Evolutionary conservation across 1,140 invertebrate genomes (phyloP), one percentile per base, ranked within the genome.

Genomic region (Drosophila bipectinata): DNA sequence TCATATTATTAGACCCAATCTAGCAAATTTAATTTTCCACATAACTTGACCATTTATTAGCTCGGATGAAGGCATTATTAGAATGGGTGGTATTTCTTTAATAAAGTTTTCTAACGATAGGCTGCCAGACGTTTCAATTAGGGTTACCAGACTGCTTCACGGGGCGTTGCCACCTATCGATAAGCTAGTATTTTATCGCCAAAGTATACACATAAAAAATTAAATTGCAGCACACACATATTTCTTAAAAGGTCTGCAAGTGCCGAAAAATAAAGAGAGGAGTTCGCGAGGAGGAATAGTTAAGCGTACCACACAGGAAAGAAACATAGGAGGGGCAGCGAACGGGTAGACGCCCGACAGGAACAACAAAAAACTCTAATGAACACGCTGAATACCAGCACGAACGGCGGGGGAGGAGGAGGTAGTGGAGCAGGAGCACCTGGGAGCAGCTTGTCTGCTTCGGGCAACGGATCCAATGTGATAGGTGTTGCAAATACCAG

Each of bases 151-250:
- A 37, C 34, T 12, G 2, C 3, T 3, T 3, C 4, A n/a, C 4
- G 10, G 34, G 34, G 34, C 34, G 10, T 12, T 37, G 12, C 34
- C 34, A 37, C 10, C 41, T 44, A 44, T 44, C 41, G 41, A 44
- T 44, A 44, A 18, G 5, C 14, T 44, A 18, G 14, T 44, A 44
- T 44, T 44, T 44, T 44, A 44, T 44, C 41, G 41, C 41, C 41
- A 44, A 82, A 82, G 79, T 82, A 82, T 82, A 82, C 79, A 82
- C 77, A 82, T 78, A 81, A 81, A 82, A 82, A 82, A 83, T 83
- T 82, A 82, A 74, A 73, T 82, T 82, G 63, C 74, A 79, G 66
- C 66, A 68, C 64, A 67, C 66, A 76, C 72, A 77, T 82, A 81
- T 82, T 82, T 82, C 47, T 61, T 69, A 61, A 68, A 69, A 49